Base-by-base conservation (phyloP, 2,113 vertebrate genomes). In the Gorsachius goisagi region DNA sequence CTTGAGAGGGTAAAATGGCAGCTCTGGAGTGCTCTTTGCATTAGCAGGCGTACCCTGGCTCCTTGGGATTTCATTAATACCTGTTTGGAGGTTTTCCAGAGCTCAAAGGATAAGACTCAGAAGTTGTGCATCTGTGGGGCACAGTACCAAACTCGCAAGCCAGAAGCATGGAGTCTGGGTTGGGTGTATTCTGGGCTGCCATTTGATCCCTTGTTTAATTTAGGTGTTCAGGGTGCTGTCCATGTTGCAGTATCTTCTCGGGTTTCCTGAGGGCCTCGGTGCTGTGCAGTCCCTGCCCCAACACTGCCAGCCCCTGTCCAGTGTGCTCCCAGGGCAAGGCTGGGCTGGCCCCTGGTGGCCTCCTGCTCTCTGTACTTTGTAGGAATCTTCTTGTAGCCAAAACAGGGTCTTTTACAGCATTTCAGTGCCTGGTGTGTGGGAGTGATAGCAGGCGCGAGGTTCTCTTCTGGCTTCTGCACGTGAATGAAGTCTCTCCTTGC, bases 141-240 rank as follows among this genome's bases (percentile, higher is more conserved):
- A 6, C 20, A 24, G 60, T 2, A 3, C 67, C 0, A 3, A 60
- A 8, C 59, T 33, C 2, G 0, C 1, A 1, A 0, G 8, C 21
- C 75, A 66, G 69, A 49, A 76, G 45, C 26, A 2, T 0, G 1
- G 15, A 49, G 62, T 12, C 64, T 52, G 90, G 55, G 17, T 13
- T 32, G 74, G 62, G 3, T 14, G 37, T 92, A 87, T 35, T 91
- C 93, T 75, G 91, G 69, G 80, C 77, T 71, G 83, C 86, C 69
- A 71, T 22, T 19, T 44, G 94, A 96, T 63, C 84, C 73, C 24
- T 1, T 1, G 8, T 55, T 94, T 55, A 11, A 55, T 90, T n/a
- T 93, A 32, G 64, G 64, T 41, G 50, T 33, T 82, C 14, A 20
- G 67, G 66, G 72, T 39, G 59, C 84, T 49, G 18, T 49, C 37